Conservation (phyloP, 1,140 invertebrate species). For the Thalassaphorura encarpata region DNA sequence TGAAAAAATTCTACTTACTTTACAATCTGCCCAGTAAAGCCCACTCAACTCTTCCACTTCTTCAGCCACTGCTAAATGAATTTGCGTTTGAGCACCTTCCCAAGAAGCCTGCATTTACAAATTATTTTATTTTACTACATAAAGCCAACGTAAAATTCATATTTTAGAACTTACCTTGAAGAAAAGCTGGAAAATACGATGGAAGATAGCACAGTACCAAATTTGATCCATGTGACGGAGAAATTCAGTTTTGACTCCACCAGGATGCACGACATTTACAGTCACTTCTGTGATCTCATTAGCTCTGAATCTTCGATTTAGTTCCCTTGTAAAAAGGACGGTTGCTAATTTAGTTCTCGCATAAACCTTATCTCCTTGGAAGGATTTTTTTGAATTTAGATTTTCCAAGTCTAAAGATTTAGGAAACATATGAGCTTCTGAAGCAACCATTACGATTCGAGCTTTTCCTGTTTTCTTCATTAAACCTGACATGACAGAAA, state of each 20-base stretch:
- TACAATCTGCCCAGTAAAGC: slow-evolving; percentile 39
- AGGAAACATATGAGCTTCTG: slow-evolving; percentile 61
- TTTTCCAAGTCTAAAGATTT: slow-evolving; percentile 61
- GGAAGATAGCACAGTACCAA: not conserved
- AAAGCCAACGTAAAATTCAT: too few relatives aligned
- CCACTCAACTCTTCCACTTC: slow-evolving; percentile 37
- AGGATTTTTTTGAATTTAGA: slow-evolving; percentile 54
- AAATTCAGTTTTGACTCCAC: slow-evolving; percentile 12
- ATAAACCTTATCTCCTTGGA: slow-evolving; percentile 59
- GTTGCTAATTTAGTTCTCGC: slow-evolving; percentile 79
- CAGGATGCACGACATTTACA: slow-evolving; percentile 13
- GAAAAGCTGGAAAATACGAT: not conserved
- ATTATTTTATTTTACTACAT: too few relatives aligned
- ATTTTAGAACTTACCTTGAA: not conserved
- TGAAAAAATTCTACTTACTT: slow-evolving; percentile 2
- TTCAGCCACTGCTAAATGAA: slow-evolving; percentile 37
- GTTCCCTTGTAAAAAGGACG: slow-evolving; percentile 69
- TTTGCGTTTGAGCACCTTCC: slow-evolving; percentile 38
- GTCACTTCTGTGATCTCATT: slow-evolving; percentile 18
- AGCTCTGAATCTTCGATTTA: slow-evolving; percentile 55
- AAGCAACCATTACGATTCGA: slow-evolving; percentile 74
- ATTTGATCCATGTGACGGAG: not conserved
- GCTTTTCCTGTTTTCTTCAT: slow-evolving; percentile 61
- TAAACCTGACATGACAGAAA: too few relatives aligned
- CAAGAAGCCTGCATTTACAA: too few relatives aligned